Evolutionary conservation across 2,888 invertebrate species (phyloP).

Genomic region (Macaria liturata): DNA sequence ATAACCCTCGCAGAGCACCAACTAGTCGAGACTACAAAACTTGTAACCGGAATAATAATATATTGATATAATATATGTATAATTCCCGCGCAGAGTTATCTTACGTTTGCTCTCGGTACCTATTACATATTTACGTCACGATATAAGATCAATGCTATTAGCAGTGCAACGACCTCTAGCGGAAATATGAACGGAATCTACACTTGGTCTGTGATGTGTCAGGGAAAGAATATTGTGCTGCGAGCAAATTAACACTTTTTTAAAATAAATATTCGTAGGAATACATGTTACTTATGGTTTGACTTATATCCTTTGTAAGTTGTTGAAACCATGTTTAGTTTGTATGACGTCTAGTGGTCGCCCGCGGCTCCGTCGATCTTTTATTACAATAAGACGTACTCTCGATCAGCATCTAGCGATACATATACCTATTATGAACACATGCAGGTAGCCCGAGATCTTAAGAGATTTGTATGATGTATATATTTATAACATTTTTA

Average conservation of each 20-base stretch:
- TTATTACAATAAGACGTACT: constrained; percentile 50
- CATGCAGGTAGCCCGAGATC: constrained; percentile 58
- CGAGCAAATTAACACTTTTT: constrained; percentile 81
- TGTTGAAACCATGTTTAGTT: constrained; percentile 77
- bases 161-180: too few relatives aligned
- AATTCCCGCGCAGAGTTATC: too few relatives aligned
- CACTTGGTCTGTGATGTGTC: constrained; percentile 78
- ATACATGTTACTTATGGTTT: constrained; percentile 78
- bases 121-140: too few relatives aligned
- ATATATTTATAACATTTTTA: constrained; percentile 53
- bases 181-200: constrained; percentile 51
- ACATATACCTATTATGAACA: constrained; percentile 37
- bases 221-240: constrained; percentile 77
- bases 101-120: too few relatives aligned
- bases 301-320: constrained; percentile 77
- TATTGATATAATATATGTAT: too few relatives aligned
- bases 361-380: constrained; percentile 66
- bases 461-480: constrained; percentile 55
- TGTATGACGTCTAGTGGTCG: constrained; percentile 74
- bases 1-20: too few relatives aligned
- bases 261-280: constrained; percentile 76
- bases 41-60: too few relatives aligned
- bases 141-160: too few relatives aligned
- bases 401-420: constrained; percentile 47
- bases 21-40: too few relatives aligned